Percentiles rank a stretch among this genome's conserved stretches.
These are phyloP conservation scores for Copsychus sechellarum DNA, from an alignment of 2,113 vertebrate species.

Conservation along the genomic window DNA sequence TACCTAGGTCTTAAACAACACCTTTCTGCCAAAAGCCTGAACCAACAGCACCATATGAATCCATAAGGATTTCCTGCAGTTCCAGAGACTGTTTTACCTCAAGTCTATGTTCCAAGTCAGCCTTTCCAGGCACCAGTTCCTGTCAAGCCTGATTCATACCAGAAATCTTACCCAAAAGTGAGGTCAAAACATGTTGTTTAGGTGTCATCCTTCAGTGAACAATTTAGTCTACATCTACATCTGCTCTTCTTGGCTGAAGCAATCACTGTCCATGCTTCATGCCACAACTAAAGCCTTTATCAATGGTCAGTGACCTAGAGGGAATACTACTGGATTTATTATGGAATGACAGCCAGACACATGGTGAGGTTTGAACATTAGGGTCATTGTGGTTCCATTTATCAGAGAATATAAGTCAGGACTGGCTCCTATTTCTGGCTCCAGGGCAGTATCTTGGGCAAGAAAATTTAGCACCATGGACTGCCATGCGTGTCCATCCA, in stretches of 20 bases:
- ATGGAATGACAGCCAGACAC: not conserved
- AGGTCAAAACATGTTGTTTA: not conserved
- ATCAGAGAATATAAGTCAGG: not conserved
- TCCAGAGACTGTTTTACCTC: not conserved
- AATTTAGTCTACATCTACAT: not conserved
- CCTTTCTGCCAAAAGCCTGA: not conserved
- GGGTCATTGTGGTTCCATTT: slow-evolving; percentile 12
- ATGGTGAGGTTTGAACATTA: not conserved
- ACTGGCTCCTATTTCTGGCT: not conserved
- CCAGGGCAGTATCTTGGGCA: not conserved
- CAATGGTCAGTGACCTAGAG: not conserved
- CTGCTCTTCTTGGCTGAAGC: not conserved
- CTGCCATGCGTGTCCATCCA: not conserved
- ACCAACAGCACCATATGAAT: not conserved
- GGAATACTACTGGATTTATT: not conserved
- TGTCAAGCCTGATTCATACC: not conserved
- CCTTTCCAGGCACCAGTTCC: not conserved
- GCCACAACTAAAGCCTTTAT: not conserved
- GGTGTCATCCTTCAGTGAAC: not conserved
- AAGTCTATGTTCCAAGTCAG: not conserved
- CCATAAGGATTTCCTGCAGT: not conserved
- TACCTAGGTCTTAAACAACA: not conserved
- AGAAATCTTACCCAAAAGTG: not conserved
- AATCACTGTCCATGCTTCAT: not conserved
- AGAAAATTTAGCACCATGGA: not conserved